Percentiles rank a stretch among this genome's conserved stretches.
These are phyloP conservation scores for Spisula solida DNA, from an alignment of 2,888 invertebrate species.

Conservation along the genomic window DNA sequence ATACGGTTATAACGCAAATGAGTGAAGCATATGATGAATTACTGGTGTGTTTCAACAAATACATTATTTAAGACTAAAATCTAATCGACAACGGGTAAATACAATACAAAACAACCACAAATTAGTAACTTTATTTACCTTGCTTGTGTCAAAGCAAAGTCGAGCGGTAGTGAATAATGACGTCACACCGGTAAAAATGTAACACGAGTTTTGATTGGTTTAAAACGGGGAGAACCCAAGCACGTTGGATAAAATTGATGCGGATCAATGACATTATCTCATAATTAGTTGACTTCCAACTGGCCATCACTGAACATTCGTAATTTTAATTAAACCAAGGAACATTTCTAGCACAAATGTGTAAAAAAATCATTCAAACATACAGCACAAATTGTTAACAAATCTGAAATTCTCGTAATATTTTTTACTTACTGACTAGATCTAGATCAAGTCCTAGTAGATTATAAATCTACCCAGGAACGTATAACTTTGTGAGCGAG, in stretches of 20 bases:
- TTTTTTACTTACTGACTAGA: no score
- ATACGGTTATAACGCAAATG: neutral
- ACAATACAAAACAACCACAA: neutral
- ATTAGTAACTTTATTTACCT: neutral
- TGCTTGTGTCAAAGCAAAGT: conserved; percentile 9
- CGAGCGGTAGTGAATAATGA: conserved; percentile 29
- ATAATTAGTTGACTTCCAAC: no score
- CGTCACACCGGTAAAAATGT: conserved; percentile 43
- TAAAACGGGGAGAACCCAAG: conserved; percentile 55
- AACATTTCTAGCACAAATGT: no score
- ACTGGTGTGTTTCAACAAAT: neutral
- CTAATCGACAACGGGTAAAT: neutral
- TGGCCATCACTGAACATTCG: no score
- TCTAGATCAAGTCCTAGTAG: no score
- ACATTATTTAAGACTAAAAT: neutral
- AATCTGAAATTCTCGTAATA: no score
- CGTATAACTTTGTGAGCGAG: no score
- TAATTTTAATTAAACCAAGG: no score
- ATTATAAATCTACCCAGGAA: no score
- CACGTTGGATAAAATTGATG: conserved; percentile 24
- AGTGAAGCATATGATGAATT: neutral
- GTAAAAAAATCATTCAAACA: no score
- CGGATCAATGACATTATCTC: neutral
- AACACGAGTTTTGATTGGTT: conserved; percentile 57
- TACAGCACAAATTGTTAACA: no score